Evolutionary conservation across 1,140 invertebrate species (phyloP).

Genomic region (Whitmania pigra): DNA sequence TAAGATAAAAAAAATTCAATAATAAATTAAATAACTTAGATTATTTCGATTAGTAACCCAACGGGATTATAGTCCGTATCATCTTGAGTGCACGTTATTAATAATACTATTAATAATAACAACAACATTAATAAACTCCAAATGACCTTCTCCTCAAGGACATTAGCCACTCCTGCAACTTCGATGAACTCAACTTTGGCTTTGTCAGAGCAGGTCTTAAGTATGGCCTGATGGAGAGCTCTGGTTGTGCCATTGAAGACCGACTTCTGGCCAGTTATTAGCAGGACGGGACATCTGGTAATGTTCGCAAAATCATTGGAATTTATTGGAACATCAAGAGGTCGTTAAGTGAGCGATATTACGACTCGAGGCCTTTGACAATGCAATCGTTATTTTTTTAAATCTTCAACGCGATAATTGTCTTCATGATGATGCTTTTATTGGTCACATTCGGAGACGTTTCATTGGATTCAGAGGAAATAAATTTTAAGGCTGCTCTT

Average conservation of each 20-base stretch:
- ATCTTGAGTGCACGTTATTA: background rate
- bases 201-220: slow-evolving; percentile 33
- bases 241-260: slow-evolving; percentile 51
- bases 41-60: too few relatives aligned
- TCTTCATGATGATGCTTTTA: background rate
- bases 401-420: background rate
- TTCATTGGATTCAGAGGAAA: background rate
- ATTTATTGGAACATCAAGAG: background rate
- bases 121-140: background rate
- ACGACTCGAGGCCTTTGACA: background rate
- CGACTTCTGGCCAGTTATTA: slow-evolving; percentile 66
- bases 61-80: background rate
- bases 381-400: too few relatives aligned
- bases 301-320: background rate
- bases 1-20: slow-evolving; percentile 1
- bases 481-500: too few relatives aligned
- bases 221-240: slow-evolving; percentile 33
- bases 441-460: background rate
- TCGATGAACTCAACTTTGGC: slow-evolving; percentile 38
- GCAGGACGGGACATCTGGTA: slow-evolving; percentile 44
- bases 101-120: background rate
- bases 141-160: slow-evolving; percentile 37
- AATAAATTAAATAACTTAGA: too few relatives aligned
- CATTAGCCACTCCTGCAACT: slow-evolving; percentile 38
- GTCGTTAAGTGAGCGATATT: background rate